These are phyloP conservation scores for Umimayanthus kanabou DNA, from an alignment of 92 coral and sea anemone genomes.

Conservation along the genomic window DNA sequence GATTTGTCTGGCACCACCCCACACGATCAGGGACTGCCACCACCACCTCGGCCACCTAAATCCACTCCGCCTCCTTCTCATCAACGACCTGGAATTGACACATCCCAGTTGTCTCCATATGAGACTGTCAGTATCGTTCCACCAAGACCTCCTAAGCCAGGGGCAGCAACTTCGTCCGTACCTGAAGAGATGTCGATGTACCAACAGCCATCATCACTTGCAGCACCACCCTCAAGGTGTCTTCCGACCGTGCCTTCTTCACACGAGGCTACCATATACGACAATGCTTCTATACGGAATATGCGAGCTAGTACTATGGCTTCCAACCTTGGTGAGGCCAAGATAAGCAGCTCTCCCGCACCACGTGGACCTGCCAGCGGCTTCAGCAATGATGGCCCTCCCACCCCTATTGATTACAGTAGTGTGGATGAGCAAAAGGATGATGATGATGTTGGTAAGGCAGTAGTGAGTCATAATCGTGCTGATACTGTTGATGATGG, in stretches of 20 bases:
- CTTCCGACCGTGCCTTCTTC: not conserved
- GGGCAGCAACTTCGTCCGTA: not conserved
- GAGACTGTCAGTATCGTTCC: slow-evolving; percentile 18
- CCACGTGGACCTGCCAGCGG: not conserved
- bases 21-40: slow-evolving; percentile 14
- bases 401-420: slow-evolving; percentile 39
- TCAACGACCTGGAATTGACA: not conserved
- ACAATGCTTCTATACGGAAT: slow-evolving; percentile 32
- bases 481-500: slow-evolving; percentile 74
- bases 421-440: not conserved
- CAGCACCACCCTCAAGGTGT: not conserved
- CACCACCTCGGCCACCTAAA: slow-evolving; percentile 46
- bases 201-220: slow-evolving; percentile 27
- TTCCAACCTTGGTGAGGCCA: not conserved
- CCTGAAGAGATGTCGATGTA: slow-evolving; percentile 18
- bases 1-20: not conserved
- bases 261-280: slow-evolving; percentile 12
- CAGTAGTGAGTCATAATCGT: slow-evolving; percentile 3
- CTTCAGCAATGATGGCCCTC: not conserved
- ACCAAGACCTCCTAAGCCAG: slow-evolving; percentile 25
- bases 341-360: not conserved
- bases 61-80: slow-evolving; percentile 25
- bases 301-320: slow-evolving; percentile 9
- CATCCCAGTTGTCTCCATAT: slow-evolving; percentile 28
- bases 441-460: slow-evolving; percentile 26